These are phyloP conservation scores for Stichopus horrens DNA, from an alignment of 53 echinoderm and acorn worm genomes.

Conservation along the genomic window DNA sequence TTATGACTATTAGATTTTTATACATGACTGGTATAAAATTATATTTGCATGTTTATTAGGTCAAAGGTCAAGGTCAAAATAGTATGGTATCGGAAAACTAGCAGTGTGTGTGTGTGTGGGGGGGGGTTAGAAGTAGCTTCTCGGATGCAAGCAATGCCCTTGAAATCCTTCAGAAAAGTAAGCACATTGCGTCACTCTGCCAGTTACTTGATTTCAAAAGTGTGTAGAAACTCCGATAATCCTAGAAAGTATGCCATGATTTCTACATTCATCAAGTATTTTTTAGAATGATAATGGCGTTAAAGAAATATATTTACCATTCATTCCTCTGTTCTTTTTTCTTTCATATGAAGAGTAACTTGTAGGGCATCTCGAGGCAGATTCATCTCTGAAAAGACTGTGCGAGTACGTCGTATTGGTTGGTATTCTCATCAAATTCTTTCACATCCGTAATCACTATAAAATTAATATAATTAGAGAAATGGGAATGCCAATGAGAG, in stretches of 20 bases:
- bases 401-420: not conserved
- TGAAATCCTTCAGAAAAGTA: no score
- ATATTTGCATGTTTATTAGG: no score
- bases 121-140: no score
- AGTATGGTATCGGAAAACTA: no score
- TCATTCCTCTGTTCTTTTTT: not conserved
- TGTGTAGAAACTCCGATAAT: not conserved
- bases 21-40: no score
- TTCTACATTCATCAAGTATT: not conserved
- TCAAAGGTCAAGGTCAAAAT: no score
- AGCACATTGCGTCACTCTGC: not conserved
- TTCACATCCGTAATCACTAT: not conserved
- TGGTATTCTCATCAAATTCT: not conserved
- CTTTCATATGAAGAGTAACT: not conserved
- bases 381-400: not conserved
- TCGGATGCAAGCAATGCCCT: no score
- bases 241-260: no score
- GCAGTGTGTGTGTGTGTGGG: no score
- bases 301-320: not conserved
- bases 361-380: not conserved
- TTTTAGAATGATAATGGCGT: not conserved
- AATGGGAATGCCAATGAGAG: not conserved
- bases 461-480: not conserved
- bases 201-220: not conserved
- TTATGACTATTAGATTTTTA: no score